Evolutionary conservation across 2,888 invertebrate genomes (phyloP), one percentile per base, ranked within the genome.

Genomic region (Spatulosminthurus flaviceps): DNA sequence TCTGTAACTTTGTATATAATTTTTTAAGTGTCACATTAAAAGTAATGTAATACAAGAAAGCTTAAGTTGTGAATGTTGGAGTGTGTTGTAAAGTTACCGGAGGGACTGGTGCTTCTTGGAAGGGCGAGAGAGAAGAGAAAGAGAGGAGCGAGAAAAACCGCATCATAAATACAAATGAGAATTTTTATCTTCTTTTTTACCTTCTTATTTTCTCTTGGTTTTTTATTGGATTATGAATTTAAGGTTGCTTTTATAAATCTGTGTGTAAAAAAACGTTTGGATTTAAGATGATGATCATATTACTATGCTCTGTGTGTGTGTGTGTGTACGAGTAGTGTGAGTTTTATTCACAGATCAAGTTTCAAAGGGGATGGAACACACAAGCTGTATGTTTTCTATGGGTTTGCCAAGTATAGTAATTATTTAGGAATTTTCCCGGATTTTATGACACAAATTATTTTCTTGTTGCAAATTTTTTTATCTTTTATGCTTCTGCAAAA

Each of bases 141-240:
- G 7, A 13, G 51, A 51, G 2, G 34, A 70, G 22, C 21, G 41
- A n/a, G 42, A 70, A 34, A 19, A 21, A 70, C 70, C 41, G 70
- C 70, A 70, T 70, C 70, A 41, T 70, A 70, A 70, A 70, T 70
- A 70, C 21, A 70, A 70, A 70, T 70, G 70, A 70, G 70, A 41
- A 70, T 70, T 41, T 70, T 70, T 70, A 70, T 70, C 4, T 19
- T 21, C 51, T 2, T 51, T 9, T 34, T 9, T 34, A 4, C 34
- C 51, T 19, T 11, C 5, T 19, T 51, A 11, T 51, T n/a, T 51
- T 51, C 51, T 19, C 34, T 34, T 34, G n/a, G n/a, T n/a, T 13
- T n/a, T 51, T n/a, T 19, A n/a, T 2, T 51, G 5, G 51, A 51
- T 51, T 51, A 51, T 51, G 51, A 51, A 34, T 34, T 34, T 34